Evolutionary conservation across 2,888 invertebrate species (phyloP).

Genomic region (Andrena dorsata): DNA sequence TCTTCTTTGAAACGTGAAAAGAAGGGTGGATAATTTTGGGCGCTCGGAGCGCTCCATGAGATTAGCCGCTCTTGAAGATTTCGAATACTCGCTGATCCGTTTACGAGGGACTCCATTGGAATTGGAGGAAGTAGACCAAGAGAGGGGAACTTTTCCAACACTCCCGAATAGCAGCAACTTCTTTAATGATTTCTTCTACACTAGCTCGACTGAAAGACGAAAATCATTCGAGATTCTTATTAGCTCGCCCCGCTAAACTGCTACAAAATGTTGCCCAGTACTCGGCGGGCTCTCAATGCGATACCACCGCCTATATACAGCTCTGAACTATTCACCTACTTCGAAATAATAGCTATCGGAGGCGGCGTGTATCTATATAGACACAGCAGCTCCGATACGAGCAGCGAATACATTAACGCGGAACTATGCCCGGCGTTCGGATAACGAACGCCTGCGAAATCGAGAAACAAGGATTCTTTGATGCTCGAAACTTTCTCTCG

Average conservation of each 20-base stretch:
- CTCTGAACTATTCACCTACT: constrained; percentile 52
- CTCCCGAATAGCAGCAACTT: too few species aligned
- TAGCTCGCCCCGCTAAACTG: constrained; percentile 12
- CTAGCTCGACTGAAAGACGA: not conserved
- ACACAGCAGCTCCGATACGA: constrained; percentile 29
- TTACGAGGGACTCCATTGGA: too few species aligned
- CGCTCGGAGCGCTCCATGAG: not conserved
- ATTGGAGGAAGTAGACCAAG: too few species aligned
- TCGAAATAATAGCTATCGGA: constrained; percentile 56
- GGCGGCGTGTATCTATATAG: constrained; percentile 39
- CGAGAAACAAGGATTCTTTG: constrained; percentile 18
- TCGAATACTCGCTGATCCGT: too few species aligned
- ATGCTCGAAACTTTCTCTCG: not conserved
- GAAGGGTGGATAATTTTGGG: not conserved
- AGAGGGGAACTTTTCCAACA: too few species aligned
- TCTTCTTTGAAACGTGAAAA: not conserved
- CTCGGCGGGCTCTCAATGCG: constrained; percentile 9
- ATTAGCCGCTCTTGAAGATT: not conserved
- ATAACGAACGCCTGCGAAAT: constrained; percentile 29
- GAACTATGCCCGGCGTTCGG: constrained; percentile 40
- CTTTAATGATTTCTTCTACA: too few species aligned
- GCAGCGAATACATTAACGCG: constrained; percentile 42
- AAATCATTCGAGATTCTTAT: constrained; percentile 14
- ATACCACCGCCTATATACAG: constrained; percentile 12
- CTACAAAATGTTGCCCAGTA: constrained; percentile 29